Conservation (phyloP, 2,113 vertebrate species). For the Fulica atra region DNA sequence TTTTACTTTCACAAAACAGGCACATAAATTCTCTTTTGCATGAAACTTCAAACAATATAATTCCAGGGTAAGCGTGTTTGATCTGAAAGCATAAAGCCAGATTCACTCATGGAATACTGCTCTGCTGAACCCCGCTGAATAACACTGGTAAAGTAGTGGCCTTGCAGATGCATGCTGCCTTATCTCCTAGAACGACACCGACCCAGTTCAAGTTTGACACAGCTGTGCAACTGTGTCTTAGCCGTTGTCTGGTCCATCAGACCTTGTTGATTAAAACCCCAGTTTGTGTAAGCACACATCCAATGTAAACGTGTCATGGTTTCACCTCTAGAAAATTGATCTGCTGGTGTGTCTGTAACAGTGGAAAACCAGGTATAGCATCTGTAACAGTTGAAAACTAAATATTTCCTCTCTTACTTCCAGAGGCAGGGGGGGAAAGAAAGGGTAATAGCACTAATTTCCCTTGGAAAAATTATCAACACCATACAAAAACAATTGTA, state of each 20-base stretch:
- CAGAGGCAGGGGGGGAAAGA: neutral
- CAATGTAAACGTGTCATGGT: neutral
- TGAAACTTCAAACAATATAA: neutral
- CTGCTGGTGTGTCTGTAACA: neutral
- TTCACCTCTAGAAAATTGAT: neutral
- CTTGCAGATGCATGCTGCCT: neutral
- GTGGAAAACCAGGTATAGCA: neutral
- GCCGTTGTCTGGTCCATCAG: neutral
- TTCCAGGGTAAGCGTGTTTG: neutral
- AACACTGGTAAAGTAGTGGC: neutral
- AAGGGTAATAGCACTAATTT: neutral
- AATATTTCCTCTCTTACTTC: neutral
- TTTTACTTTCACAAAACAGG: neutral
- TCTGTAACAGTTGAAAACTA: neutral
- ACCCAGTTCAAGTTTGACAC: neutral
- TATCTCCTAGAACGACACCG: neutral
- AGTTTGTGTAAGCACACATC: neutral
- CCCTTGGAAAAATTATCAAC: neutral
- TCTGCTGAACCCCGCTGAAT: neutral
- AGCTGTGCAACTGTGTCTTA: neutral
- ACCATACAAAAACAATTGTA: neutral
- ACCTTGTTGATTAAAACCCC: neutral
- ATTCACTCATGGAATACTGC: neutral
- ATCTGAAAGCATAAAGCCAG: neutral
- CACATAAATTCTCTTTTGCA: neutral